phyloP scores from a whole-genome alignment of 2,113 vertebrate species.

The Crotalus viridis region DNA sequence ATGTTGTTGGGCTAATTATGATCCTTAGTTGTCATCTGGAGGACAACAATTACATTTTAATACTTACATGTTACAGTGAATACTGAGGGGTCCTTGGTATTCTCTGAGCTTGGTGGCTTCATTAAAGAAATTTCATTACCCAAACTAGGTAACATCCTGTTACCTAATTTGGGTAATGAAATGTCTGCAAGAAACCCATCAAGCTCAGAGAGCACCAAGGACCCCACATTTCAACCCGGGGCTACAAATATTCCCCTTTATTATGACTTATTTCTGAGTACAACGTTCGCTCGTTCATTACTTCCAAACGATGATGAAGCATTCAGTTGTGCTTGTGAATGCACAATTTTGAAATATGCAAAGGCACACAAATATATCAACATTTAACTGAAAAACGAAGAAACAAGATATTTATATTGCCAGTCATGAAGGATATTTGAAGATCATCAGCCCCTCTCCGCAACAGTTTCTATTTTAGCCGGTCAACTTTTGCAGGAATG shows the following conservation, averaged over 20 bases:
- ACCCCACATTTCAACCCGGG: too few species aligned
- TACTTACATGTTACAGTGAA: background rate
- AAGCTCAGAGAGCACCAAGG: too few species aligned
- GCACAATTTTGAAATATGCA: background rate
- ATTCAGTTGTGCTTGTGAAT: background rate
- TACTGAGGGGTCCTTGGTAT: background rate
- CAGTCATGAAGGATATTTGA: too few species aligned
- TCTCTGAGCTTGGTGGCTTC: too few species aligned
- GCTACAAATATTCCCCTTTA: too few species aligned
- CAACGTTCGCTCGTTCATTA: too few species aligned
- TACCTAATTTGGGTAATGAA: too few species aligned
- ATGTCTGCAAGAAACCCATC: too few species aligned
- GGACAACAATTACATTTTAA: background rate
- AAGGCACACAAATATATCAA: background rate
- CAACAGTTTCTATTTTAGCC: background rate
- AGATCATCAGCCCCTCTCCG: background rate
- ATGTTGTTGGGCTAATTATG: background rate
- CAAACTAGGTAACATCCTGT: too few species aligned
- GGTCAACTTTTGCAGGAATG: background rate
- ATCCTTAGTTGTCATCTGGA: background rate
- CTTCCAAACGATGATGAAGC: background rate
- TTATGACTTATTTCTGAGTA: too few species aligned
- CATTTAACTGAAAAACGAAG: background rate
- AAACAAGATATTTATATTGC: too few species aligned
- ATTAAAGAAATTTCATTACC: too few species aligned